Evolutionary conservation across 1,140 invertebrate genomes (phyloP).

Genomic region (Coenobita brevimanus): DNA sequence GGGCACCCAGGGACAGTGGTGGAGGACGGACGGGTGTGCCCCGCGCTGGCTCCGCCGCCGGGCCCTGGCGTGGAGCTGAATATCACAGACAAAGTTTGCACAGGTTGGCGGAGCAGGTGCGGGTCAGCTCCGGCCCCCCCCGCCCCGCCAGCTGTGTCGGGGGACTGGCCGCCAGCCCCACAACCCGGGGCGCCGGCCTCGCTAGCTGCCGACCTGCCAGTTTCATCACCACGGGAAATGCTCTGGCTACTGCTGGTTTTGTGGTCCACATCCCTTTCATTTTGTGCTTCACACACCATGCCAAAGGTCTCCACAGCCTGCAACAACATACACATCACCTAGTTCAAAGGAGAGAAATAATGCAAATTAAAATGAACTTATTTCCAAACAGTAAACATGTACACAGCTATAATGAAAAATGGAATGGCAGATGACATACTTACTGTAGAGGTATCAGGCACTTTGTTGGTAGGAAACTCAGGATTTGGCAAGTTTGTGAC

Average conservation of each 20-base stretch:
- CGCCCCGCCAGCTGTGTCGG: conserved; percentile 23
- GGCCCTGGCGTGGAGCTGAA: conserved; percentile 48
- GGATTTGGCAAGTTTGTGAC: conserved; percentile 70
- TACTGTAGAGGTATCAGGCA: conserved; percentile 69
- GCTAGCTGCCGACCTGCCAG: conserved; percentile 13
- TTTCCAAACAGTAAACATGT: neutral
- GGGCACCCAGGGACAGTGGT: conserved; percentile 68
- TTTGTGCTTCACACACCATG: conserved; percentile 66
- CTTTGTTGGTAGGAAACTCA: conserved; percentile 70
- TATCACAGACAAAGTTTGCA: conserved; percentile 61
- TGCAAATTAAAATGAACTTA: neutral
- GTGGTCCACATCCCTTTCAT: conserved; percentile 54
- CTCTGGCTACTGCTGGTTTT: conserved; percentile 42
- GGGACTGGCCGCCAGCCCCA: conserved; percentile 42
- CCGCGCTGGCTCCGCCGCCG: conserved; percentile 9
- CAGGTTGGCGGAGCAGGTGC: conserved; percentile 21
- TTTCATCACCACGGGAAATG: conserved; percentile 25
- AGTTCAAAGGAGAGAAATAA: no score
- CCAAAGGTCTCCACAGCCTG: conserved; percentile 62
- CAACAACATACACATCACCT: neutral
- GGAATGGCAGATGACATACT: neutral
- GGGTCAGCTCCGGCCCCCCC: conserved; percentile 59
- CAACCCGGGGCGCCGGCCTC: neutral
- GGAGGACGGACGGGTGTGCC: conserved; percentile 69
- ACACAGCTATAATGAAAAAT: neutral